Conservation (phyloP, 2,888 invertebrate species). For the Clitarchus hookeri region DNA sequence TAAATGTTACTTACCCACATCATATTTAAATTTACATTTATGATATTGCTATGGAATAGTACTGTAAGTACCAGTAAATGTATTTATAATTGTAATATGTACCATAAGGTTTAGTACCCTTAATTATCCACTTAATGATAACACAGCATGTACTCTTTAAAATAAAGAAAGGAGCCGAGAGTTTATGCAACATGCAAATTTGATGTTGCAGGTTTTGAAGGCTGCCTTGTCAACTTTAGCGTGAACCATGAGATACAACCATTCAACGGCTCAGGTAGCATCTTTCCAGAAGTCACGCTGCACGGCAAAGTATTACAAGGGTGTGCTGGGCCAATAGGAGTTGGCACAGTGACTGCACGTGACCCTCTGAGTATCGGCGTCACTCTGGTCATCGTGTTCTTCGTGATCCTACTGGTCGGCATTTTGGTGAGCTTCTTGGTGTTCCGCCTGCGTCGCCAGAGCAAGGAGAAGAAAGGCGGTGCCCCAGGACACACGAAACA, state of each 20-base stretch:
- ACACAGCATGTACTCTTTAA: too few species aligned
- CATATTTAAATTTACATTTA: too few species aligned
- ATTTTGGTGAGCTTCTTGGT: conserved; percentile 91
- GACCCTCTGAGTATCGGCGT: conserved; percentile 92
- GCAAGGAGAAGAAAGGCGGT: conserved; percentile 78
- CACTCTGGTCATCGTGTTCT: conserved; percentile 91
- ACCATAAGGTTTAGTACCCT: too few species aligned
- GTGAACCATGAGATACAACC: conserved; percentile 90
- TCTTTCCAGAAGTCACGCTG: conserved; percentile 71
- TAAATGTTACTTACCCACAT: too few species aligned
- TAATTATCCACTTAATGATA: too few species aligned
- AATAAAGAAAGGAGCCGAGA: too few species aligned
- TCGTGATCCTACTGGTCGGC: conserved; percentile 85
- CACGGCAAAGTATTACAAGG: conserved; percentile 76
- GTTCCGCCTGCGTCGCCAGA: conserved; percentile 84
- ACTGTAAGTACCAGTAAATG: too few species aligned
- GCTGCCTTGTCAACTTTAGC: conserved; percentile 87
- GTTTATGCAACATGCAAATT: not conserved
- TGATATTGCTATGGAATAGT: too few species aligned
- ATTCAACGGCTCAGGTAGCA: conserved; percentile 83
- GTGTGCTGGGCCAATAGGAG: conserved; percentile 73
- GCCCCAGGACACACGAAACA: conserved; percentile 79
- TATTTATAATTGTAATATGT: too few species aligned
- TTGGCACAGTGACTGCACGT: conserved; percentile 76
- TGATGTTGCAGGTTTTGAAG: conserved; percentile 68